A percentile compares a stretch with the other conserved stretches of the same genome.
Conservation (phyloP, 2,888 invertebrate genomes). For the Reticulitermes lucifugus region DNA sequence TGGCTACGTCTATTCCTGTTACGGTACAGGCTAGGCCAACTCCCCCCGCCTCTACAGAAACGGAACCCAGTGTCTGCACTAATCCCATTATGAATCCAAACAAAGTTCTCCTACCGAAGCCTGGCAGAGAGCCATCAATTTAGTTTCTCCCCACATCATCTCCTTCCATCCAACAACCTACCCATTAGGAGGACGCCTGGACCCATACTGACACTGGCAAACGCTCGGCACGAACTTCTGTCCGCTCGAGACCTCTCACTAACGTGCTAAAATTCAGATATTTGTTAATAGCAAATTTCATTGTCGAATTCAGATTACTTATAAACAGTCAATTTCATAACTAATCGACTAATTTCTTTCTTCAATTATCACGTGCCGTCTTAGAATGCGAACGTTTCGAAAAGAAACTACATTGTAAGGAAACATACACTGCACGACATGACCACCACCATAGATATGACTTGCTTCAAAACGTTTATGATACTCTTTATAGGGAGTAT, state of each 20-base stretch:
- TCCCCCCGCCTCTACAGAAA: not conserved
- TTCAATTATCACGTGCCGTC: no score
- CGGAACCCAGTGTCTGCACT: not conserved
- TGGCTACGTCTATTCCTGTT: slow-evolving; percentile 1
- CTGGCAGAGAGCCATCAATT: slow-evolving; percentile 25
- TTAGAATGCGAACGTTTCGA: no score
- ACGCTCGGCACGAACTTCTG: not conserved
- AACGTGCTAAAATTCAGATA: not conserved
- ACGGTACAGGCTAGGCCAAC: not conserved
- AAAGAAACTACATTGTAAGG: no score
- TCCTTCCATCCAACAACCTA: not conserved
- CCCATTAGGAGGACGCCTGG: not conserved
- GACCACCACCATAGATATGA: no score
- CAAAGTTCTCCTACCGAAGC: not conserved
- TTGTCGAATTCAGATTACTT: no score
- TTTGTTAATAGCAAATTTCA: no score
- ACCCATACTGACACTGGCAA: not conserved
- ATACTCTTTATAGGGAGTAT: no score
- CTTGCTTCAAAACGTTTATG: no score
- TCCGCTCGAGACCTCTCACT: not conserved
- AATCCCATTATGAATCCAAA: slow-evolving; percentile 32
- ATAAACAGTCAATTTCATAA: no score
- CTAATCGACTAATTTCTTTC: no score
- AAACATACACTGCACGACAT: no score
- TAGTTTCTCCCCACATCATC: not conserved